Base-by-base conservation (phyloP, 2,797 vertebrate genomes). In the Oreochromis grahami region DNA sequence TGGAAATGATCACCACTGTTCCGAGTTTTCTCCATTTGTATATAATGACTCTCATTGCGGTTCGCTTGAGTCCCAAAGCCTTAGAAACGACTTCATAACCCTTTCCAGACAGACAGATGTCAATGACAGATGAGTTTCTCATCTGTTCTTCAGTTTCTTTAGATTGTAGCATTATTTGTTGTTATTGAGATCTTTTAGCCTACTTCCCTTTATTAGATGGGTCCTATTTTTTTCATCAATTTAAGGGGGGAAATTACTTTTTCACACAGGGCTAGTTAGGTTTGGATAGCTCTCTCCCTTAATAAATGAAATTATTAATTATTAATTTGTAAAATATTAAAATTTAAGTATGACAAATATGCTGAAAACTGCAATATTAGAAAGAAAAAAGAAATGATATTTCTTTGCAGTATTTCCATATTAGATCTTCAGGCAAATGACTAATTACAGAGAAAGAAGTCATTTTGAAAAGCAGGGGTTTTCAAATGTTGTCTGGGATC, bases 211-310 rank as follows among this genome's bases (percentile, higher is more conserved):
- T 63, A 12, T 63, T 0, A 36, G 10, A 36, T n/a, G 17, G 17
- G 58, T 1, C 32, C 29, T 2, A 7, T 26, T 51, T 21, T 21
- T n/a, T n/a, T 63, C 10, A 12, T 1, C 10, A n/a, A 36, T 63
- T 63, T 63, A 63, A 63, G 58, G 17, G 58, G 58, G 58, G 32
- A n/a, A 36, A 63, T 63, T 12, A n/a, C 58, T 63, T 63, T 7
- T 63, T 12, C 17, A 0, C 4, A 36, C 2, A 63, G 58, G 58
- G 58, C 32, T n/a, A 63, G 58, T 36, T 36, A 63, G 2, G 58
- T 63, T 63, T 63, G 58, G 3, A n/a, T 63, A n/a, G 32, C 0
- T 7, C 10, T 63, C 0, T 8, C 10, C 58, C 10, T 36, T 63
- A 60, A 60, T 36, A 60, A 60, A 12, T 2, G 0, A 60, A 36